Conservation (phyloP, 2,888 invertebrate genomes). For the Cybosia mesomella region DNA sequence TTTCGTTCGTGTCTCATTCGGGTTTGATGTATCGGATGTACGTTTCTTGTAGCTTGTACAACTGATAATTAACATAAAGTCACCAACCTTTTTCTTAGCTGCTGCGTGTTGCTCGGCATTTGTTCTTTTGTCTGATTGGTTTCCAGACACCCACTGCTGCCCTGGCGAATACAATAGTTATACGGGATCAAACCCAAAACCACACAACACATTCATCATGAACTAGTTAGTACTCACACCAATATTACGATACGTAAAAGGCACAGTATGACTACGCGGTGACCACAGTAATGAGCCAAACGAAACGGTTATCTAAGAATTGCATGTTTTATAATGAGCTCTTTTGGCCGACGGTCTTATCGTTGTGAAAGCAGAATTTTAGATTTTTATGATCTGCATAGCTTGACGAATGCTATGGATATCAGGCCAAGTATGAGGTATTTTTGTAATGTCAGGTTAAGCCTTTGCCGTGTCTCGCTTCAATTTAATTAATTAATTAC, state of each 20-base stretch:
- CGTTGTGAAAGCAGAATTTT: no score
- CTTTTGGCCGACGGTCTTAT: no score
- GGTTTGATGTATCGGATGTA: no score
- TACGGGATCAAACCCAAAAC: conserved; percentile 83
- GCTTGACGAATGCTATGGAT: no score
- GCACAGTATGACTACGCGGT: conserved; percentile 14
- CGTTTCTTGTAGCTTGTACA: background rate
- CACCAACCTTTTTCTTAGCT: conserved; percentile 87
- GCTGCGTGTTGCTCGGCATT: conserved; percentile 86
- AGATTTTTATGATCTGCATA: no score
- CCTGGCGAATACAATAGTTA: conserved; percentile 88
- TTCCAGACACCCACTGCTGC: conserved; percentile 93
- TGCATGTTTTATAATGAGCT: no score
- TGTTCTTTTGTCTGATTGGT: conserved; percentile 81
- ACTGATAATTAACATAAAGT: background rate
- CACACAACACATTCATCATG: conserved; percentile 56
- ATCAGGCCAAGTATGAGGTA: no score
- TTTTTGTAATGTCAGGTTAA: no score
- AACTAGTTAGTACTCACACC: conserved; percentile 29
- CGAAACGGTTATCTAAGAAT: background rate
- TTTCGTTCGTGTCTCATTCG: no score
- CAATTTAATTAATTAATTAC: no score
- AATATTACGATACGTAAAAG: conserved; percentile 22
- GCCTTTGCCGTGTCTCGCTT: no score
- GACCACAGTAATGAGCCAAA: background rate